phyloP scores from a whole-genome alignment of 2,888 invertebrate genomes.

The Microctonus brassicae region DNA sequence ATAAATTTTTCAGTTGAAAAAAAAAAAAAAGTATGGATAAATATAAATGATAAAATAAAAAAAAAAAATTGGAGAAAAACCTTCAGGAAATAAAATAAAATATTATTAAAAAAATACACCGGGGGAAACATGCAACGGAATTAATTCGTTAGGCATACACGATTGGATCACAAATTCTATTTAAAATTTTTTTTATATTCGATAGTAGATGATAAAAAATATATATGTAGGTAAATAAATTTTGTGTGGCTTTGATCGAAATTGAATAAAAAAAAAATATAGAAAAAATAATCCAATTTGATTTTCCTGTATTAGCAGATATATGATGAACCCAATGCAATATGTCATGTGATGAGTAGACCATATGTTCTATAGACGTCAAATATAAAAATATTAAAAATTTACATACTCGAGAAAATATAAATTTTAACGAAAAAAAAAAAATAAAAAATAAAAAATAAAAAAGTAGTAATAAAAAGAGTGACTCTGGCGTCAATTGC shows the following conservation, averaged over 20 bases:
- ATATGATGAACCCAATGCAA: not conserved
- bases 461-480: not conserved
- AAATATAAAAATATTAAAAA: not conserved
- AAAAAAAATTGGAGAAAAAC: not conserved
- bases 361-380: not conserved
- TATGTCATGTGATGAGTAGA: not conserved
- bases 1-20: not conserved
- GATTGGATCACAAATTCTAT: not conserved
- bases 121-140: not conserved
- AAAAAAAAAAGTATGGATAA: not conserved
- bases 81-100: not conserved
- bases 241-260: not conserved
- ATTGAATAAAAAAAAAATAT: not conserved
- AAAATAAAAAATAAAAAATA: not conserved
- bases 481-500: not conserved
- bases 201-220: not conserved
- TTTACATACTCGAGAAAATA: not conserved
- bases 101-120: constrained; percentile 5
- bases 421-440: not conserved
- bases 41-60: not conserved
- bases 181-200: not conserved
- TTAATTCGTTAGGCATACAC: not conserved
- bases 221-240: not conserved
- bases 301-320: not conserved
- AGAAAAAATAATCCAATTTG: not conserved